phyloP scores from a whole-genome alignment of 2,888 invertebrate species.

The Pandemis corylana region DNA sequence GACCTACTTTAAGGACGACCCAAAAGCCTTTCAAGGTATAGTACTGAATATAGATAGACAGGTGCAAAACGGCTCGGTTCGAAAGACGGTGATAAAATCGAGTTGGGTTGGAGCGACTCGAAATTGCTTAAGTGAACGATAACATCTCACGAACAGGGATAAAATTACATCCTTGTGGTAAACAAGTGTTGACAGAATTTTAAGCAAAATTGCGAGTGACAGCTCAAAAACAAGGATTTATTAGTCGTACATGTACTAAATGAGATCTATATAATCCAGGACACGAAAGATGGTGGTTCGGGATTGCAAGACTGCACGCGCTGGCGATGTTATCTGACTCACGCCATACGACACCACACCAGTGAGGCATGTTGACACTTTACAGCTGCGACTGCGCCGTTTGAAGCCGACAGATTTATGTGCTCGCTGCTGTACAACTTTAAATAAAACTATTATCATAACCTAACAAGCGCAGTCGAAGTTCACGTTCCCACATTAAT shows the following conservation, averaged over 20 bases:
- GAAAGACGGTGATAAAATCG: slow-evolving; percentile 17
- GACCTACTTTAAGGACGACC: slow-evolving; percentile 11
- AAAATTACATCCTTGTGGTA: slow-evolving; percentile 10
- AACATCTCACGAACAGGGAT: slow-evolving; percentile 18
- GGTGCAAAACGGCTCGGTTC: slow-evolving; percentile 3
- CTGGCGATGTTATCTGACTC: slow-evolving; percentile 26
- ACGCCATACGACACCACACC: slow-evolving; percentile 9
- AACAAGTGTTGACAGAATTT: neutral
- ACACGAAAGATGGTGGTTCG: slow-evolving; percentile 20
- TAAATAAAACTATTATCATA: slow-evolving; percentile 28
- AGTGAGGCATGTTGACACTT: slow-evolving; percentile 14
- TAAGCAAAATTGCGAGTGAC: neutral
- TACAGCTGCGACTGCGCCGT: slow-evolving; percentile 16
- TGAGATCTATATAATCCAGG: slow-evolving; percentile 19
- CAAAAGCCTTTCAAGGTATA: slow-evolving; percentile 6
- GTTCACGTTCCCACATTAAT: slow-evolving; percentile 34
- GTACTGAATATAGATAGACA: slow-evolving; percentile 23
- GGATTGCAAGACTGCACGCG: slow-evolving; percentile 27
- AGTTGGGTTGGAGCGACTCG: slow-evolving; percentile 10
- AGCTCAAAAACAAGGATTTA: slow-evolving; percentile 1
- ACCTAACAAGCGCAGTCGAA: slow-evolving; percentile 16
- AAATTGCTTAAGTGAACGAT: slow-evolving; percentile 19
- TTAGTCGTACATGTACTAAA: slow-evolving; percentile 8
- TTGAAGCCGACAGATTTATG: slow-evolving; percentile 31
- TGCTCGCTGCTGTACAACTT: slow-evolving; percentile 24